phyloP scores from a whole-genome alignment of 2,888 invertebrate genomes.

The Caenorhabditis doughertyi region DNA sequence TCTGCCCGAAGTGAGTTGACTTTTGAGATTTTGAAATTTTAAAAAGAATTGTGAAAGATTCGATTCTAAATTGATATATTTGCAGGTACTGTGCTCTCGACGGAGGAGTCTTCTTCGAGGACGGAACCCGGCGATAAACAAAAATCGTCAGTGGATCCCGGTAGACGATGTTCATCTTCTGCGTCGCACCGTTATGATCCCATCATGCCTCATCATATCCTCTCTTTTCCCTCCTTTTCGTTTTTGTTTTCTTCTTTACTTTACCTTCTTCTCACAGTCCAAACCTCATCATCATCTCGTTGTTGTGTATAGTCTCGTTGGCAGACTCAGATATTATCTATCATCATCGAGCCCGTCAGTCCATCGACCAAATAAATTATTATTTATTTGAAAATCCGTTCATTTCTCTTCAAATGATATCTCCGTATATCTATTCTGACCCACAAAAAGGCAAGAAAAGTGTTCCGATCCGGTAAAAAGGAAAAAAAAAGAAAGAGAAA shows the following conservation, averaged over 20 bases:
- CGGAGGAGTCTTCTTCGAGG: constrained; percentile 80
- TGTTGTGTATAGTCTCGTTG: constrained; percentile 51
- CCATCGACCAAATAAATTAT: constrained; percentile 65
- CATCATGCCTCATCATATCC: constrained; percentile 40
- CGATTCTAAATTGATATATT: background rate
- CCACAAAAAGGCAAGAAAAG: constrained; percentile 48
- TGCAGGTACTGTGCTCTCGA: constrained; percentile 77
- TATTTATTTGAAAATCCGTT: constrained; percentile 58
- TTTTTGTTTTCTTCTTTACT: constrained; percentile 37
- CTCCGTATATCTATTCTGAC: constrained; percentile 30
- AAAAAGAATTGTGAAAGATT: background rate
- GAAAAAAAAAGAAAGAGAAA: constrained; percentile 3
- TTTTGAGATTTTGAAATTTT: background rate
- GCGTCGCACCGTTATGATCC: constrained; percentile 60
- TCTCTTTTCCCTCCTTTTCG: constrained; percentile 18
- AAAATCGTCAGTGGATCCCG: constrained; percentile 46
- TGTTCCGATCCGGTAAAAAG: constrained; percentile 40
- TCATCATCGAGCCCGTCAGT: constrained; percentile 44
- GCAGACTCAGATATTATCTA: constrained; percentile 34
- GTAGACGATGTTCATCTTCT: constrained; percentile 62
- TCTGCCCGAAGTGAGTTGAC: constrained; percentile 74
- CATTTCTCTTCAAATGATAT: constrained; percentile 19
- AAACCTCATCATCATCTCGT: constrained; percentile 64
- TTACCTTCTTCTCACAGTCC: constrained; percentile 57
- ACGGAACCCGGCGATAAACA: constrained; percentile 76